Base-by-base conservation (phyloP, 2,797 vertebrate genomes). In the Eulemur coronatus region DNA sequence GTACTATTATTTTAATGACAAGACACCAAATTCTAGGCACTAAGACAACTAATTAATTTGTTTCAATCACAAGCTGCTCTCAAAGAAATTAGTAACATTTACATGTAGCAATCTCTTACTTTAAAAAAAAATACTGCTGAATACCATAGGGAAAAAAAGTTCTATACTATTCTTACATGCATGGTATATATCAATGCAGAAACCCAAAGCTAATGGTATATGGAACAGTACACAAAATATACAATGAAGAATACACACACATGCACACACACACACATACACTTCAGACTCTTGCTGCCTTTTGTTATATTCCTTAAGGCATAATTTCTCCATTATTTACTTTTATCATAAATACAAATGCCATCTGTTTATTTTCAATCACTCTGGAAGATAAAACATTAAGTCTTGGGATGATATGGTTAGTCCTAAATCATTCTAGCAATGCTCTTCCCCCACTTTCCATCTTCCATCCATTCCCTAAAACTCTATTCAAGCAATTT, bases 11-110 rank as follows among this genome's bases (percentile, higher is more conserved):
- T 89, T 91, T 86, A 80, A 87, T 84, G 30, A 59, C 2, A 48
- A 88, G 9, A 79, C 33, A 87, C 35, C 41, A 94, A 65, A 84
- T 35, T 96, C 78, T 92, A 92, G 38, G 15, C 20, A 96, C 20
- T 43, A 43, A 81, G 5, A 12, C 57, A 59, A 86, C 20, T 72
- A 41, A 70, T 76, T 92, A 73, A 86, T 76, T 46, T 70, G 2
- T 63, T 67, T 82, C 38, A 90, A 79, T 85, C 50, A 70, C 12
- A 79, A 59, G 24, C n/a, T 91, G 79, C 7, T 72, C 0, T 80
- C 26, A 82, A 46, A 97, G 24, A 78, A 80, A 82, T 75, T 72
- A n/a, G 2, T 73, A 89, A 79, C 7, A 84, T 96, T 88, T 94
- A 41, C 4, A 14, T 17, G 13, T 24, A 89, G 4, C 2, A 35